Percentiles rank a stretch among this genome's conserved stretches.
These are phyloP conservation scores for Dicaeum eximium DNA, from an alignment of 2,113 vertebrate species.

Conservation along the genomic window DNA sequence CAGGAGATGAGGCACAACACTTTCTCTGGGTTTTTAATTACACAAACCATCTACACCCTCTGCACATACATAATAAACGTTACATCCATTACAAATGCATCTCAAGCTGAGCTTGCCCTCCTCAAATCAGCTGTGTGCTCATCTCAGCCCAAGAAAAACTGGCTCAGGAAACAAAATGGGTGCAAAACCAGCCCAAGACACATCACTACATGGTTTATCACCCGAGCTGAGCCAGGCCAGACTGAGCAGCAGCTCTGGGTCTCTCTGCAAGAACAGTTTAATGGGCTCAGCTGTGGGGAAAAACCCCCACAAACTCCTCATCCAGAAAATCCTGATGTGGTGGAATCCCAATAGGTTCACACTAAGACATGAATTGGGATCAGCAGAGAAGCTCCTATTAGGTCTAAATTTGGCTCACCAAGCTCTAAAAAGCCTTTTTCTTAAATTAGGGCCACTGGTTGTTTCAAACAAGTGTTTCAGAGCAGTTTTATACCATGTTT, in stretches of 20 bases:
- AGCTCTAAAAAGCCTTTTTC: background rate
- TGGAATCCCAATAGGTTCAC: background rate
- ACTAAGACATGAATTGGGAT: background rate
- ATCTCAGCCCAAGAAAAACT: background rate
- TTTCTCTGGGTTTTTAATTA: background rate
- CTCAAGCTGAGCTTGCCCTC: background rate
- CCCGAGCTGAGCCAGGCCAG: accelerated
- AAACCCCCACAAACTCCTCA: background rate
- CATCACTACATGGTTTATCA: accelerated
- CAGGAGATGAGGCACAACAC: background rate
- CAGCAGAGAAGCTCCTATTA: background rate
- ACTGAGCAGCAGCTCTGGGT: background rate
- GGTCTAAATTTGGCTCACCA: background rate
- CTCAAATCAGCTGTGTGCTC: background rate
- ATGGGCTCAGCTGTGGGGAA: accelerated
- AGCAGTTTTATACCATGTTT: background rate
- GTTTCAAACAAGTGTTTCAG: background rate
- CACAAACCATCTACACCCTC: background rate
- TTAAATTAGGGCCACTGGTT: background rate
- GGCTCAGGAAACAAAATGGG: background rate
- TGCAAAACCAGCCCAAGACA: background rate
- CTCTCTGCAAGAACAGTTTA: background rate
- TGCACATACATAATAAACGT: accelerated
- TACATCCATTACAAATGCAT: background rate
- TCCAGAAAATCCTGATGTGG: background rate